Percentiles rank a stretch among this genome's conserved stretches.
Conservation (phyloP, 2,888 invertebrate species). For the Hanleya hanleyi region DNA sequence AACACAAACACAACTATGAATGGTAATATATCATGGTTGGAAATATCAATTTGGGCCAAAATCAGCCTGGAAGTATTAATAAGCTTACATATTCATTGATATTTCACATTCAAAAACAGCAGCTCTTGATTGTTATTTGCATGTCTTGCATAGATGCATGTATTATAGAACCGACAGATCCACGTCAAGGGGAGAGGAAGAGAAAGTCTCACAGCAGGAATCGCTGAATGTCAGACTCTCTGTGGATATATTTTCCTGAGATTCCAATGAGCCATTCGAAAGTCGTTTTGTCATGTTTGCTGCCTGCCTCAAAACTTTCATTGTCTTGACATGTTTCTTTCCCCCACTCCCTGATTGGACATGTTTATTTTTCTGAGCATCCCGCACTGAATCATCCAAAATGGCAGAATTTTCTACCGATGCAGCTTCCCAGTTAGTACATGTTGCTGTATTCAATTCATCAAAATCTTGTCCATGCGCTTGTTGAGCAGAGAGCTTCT, state of each 20-base stretch:
- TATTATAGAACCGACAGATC: no score
- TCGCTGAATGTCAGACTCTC: constrained; percentile 38
- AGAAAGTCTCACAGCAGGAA: constrained; percentile 47
- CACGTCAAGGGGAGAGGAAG: constrained; percentile 16
- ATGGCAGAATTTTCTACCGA: not conserved
- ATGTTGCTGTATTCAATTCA: not conserved
- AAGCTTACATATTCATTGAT: no score
- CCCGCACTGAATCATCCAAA: no score
- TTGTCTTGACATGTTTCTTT: not conserved
- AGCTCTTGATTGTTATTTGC: no score
- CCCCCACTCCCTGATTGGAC: no score
- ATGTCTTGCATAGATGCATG: no score
- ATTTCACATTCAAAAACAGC: no score
- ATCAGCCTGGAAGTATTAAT: no score
- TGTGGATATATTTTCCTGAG: constrained; percentile 16
- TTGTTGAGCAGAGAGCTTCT: not conserved
- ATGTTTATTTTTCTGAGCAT: no score
- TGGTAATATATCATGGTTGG: no score
- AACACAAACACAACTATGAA: no score
- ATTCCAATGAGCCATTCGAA: not conserved
- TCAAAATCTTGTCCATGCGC: not conserved
- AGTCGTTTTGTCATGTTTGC: not conserved
- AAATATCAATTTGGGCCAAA: no score
- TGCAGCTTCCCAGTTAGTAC: not conserved
- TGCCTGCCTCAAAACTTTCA: not conserved